Evolutionary conservation across 2,113 vertebrate species (phyloP), one percentile per base, ranked within the genome.

Genomic region (Rhinoptilus africanus): DNA sequence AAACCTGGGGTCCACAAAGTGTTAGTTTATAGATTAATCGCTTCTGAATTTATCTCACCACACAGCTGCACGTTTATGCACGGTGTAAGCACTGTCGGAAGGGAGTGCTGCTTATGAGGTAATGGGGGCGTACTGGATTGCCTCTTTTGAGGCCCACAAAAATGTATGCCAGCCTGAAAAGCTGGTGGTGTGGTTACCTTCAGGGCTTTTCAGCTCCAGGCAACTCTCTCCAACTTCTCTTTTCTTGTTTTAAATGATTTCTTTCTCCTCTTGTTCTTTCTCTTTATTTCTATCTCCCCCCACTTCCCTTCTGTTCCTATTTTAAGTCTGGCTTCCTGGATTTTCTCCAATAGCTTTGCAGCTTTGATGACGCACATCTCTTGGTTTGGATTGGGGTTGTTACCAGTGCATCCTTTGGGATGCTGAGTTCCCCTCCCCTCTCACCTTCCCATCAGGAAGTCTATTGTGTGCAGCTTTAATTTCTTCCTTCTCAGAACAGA

Each of bases 401-500:
- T 82, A 75, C 64, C 39, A 56, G 56, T 54, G 64, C 60, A 56
- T 96, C 95, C 96, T 96, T 89, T 95, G 84, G 89, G 93, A 94
- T 92, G 34, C 69, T 51, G 76, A 72, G 64, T 67, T 96, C 51
- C 68, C 57, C 16, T 89, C 34, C 37, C 39, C 39, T 85, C 80
- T 97, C 69, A 94, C 89, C 93, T 95, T 63, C 84, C 27, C 62
- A 45, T 56, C 69, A 95, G 95, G 94, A 96, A 96, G 48, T 91
- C 95, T 79, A 92, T 96, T 96, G 94, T 95, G 51, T 87, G 26
- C 60, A 37, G 69, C 48, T 91, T 88, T 95, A 88, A 93, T 89
- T 64, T 93, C 69, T 95, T 96, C 91, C 95, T 89, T 85, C 60
- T 89, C 66, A 68, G 69, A 89, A 79, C 34, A 51, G 60, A 72